phyloP scores from a whole-genome alignment of 2,888 invertebrate genomes.

The Temnothorax ravouxi region DNA sequence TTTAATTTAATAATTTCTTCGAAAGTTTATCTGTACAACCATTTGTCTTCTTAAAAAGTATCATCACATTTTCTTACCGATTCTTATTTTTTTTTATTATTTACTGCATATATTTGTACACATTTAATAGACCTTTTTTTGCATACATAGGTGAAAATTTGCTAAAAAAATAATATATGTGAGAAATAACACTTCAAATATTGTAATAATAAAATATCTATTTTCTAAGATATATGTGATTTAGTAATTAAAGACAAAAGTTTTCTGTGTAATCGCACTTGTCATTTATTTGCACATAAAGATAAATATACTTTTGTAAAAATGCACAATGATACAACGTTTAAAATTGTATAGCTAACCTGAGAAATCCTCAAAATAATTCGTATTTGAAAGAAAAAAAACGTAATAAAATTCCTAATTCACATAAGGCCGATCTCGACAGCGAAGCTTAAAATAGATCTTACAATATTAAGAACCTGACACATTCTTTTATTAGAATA shows the following conservation, averaged over 20 bases:
- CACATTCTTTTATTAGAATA: background rate
- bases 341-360: background rate
- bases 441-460: background rate
- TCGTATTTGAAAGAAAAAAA: background rate
- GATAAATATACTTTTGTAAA: background rate
- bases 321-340: background rate
- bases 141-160: background rate
- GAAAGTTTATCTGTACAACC: too few species aligned
- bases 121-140: too few species aligned
- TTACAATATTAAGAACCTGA: background rate
- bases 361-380: background rate
- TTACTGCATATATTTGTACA: too few species aligned
- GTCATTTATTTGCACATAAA: background rate
- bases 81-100: background rate
- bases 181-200: background rate
- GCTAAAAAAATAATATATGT: background rate
- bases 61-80: too few species aligned
- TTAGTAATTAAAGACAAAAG: background rate
- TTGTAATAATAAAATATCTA: slow-evolving; percentile 18
- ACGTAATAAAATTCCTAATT: background rate
- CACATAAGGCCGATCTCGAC: background rate
- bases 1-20: too few species aligned
- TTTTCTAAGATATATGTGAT: background rate
- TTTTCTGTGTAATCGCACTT: background rate
- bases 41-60: too few species aligned